Base-by-base conservation (phyloP, 2,113 vertebrate species). In the Mola mola region DNA sequence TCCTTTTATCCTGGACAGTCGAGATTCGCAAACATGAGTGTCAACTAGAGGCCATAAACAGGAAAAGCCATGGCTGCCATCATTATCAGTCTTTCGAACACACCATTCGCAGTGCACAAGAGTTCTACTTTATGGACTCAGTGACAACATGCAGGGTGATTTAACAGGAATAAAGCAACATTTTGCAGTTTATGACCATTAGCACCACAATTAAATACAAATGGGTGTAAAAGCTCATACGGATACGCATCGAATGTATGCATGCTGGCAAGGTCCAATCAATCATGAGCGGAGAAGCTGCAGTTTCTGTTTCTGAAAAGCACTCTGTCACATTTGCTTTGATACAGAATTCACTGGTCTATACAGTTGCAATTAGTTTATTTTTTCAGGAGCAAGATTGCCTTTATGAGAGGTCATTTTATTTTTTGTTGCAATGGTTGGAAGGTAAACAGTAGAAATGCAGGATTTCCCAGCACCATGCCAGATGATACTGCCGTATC, bases 61-160 rank as follows among this genome's bases (percentile, higher is more conserved):
- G 62, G 31, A 46, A 17, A 61, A 37, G 34, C 62, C 73, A 66
- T 46, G 67, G 46, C 61, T 0, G 12, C 31, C 40, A 12, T 61
- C 52, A 67, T 43, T 42, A 78, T 78, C 58, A 66, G 38, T 79
- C 78, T 72, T 72, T 60, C 12, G 62, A 82, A 70, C 24, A 53
- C 38, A 22, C 68, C 46, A 60, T 81, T 81, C 78, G 64, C 67
- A 19, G 61, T 13, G 25, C 20, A 60, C 34, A 51, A 24, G 34
- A 55, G 34, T 76, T 74, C 6, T 36, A 59, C 59, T 81, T 79
- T 77, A 63, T 75, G 65, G 75, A 85, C 75, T 85, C 80, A 64
- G 82, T 70, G 75, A 67, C 81, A 79, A 70, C 49, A 53, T 17
- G 4, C 33, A 28, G 69, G 64, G 53, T 53, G 53, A 85, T 87